phyloP scores from a whole-genome alignment of 2,888 invertebrate genomes.

The Drosophila picticornis region DNA sequence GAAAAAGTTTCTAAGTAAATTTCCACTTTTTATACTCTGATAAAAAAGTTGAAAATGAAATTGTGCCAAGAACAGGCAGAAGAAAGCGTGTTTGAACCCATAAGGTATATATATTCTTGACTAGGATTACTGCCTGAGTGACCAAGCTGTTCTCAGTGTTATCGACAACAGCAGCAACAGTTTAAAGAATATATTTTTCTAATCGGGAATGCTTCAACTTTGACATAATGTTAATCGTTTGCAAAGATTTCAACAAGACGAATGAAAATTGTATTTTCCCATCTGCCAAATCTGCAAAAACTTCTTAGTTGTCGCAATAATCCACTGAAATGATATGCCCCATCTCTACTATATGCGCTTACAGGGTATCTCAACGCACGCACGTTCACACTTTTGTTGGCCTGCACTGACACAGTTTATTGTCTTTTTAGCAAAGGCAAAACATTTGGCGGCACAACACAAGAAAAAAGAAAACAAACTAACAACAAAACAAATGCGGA shows the following conservation, averaged over 20 bases:
- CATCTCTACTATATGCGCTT: not conserved
- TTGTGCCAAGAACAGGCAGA: not conserved
- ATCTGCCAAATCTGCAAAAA: fast-evolving
- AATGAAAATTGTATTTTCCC: not conserved
- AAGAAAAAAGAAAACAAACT: slow-evolving; percentile 42
- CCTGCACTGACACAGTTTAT: slow-evolving; percentile 68
- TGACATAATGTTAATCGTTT: not conserved
- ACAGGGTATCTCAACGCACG: slow-evolving; percentile 35
- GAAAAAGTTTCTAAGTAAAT: not conserved
- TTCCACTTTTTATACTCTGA: not conserved
- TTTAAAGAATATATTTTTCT: not conserved
- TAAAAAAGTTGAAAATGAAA: not conserved
- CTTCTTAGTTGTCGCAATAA: not conserved
- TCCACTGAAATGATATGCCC: not conserved
- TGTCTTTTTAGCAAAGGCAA: slow-evolving; percentile 68
- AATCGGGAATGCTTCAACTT: too few relatives aligned
- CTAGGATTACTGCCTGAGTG: too few relatives aligned
- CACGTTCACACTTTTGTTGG: slow-evolving; percentile 39
- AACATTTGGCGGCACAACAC: slow-evolving; percentile 68
- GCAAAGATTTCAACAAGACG: not conserved
- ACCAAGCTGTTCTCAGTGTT: not conserved
- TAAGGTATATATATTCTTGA: not conserved
- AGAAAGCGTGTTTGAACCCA: not conserved
- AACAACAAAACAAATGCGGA: slow-evolving; percentile 66
- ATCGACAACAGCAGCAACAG: not conserved